Percentiles rank a stretch among this genome's conserved stretches.
Evolutionary conservation across 1,140 invertebrate genomes (phyloP).

Genomic region (Heterodera schachtii): DNA sequence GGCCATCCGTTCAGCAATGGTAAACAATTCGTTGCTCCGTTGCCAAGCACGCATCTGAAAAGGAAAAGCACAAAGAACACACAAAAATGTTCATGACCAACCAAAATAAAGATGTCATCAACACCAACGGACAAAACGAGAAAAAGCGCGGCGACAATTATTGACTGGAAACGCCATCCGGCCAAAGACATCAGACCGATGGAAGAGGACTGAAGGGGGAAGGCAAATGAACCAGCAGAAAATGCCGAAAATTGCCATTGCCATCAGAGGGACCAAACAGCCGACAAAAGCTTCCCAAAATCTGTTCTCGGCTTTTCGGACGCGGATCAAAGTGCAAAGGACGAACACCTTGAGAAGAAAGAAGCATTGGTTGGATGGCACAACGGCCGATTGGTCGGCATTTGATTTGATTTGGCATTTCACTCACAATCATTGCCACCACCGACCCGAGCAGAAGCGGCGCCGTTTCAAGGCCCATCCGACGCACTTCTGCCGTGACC

Average conservation of each 20-base stretch:
- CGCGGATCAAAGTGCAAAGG: slow-evolving; percentile 18
- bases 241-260: slow-evolving; percentile 34
- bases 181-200: slow-evolving; percentile 56
- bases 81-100: slow-evolving; percentile 63
- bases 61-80: neutral
- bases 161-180: slow-evolving; percentile 55
- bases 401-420: neutral
- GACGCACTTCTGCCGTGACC: slow-evolving; percentile 57
- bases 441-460: slow-evolving; percentile 59
- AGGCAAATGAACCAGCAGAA: neutral
- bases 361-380: neutral
- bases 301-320: slow-evolving; percentile 18
- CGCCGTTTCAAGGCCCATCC: slow-evolving; percentile 63
- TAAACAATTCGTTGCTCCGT: slow-evolving; percentile 67
- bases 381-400: neutral
- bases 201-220: slow-evolving; percentile 30
- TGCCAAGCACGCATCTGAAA: slow-evolving; percentile 77
- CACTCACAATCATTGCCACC: slow-evolving; percentile 53
- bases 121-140: slow-evolving; percentile 65
- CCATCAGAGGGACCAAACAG: slow-evolving; percentile 60
- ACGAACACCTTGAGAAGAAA: slow-evolving; percentile 13
- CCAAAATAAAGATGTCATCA: slow-evolving; percentile 70
- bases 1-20: slow-evolving; percentile 81
- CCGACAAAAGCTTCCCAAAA: slow-evolving; percentile 61
- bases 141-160: slow-evolving; percentile 61